These are phyloP conservation scores for Choloepus didactylus DNA, from an alignment of 2,797 vertebrate genomes.

Conservation along the genomic window DNA sequence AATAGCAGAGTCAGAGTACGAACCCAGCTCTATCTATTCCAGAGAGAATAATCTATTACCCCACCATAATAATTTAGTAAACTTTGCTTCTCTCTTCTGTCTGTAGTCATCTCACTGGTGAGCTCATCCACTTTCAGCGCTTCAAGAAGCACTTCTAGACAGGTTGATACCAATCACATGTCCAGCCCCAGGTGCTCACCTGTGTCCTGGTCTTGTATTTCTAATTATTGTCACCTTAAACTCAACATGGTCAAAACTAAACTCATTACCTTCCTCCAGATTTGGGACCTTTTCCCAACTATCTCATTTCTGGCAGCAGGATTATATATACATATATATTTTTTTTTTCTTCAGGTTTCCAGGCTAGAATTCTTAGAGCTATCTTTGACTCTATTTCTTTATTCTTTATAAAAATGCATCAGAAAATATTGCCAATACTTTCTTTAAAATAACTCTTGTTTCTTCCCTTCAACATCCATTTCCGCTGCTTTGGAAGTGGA, in stretches of 20 bases:
- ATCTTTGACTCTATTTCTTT: neutral
- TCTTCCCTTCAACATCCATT: neutral
- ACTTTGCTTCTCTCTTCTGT: too few relatives aligned
- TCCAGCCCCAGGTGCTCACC: neutral
- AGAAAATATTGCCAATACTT: too few relatives aligned
- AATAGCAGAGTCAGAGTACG: too few relatives aligned
- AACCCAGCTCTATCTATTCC: too few relatives aligned
- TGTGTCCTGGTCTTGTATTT: neutral
- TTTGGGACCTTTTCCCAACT: neutral
- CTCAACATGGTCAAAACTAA: neutral
- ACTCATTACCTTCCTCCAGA: neutral
- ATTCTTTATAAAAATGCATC: neutral
- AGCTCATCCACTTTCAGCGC: too few relatives aligned
- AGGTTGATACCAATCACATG: neutral
- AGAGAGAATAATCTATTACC: too few relatives aligned
- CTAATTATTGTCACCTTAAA: neutral
- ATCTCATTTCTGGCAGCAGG: neutral
- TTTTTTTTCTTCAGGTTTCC: neutral
- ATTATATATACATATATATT: neutral
- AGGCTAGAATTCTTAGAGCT: neutral
- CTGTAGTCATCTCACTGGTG: too few relatives aligned
- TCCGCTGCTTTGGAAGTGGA: neutral
- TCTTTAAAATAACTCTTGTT: neutral
- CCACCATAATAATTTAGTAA: too few relatives aligned
- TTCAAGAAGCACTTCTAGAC: neutral